Base-by-base conservation (phyloP, 2,888 invertebrate species). In the Cerceris rybyensis region DNA sequence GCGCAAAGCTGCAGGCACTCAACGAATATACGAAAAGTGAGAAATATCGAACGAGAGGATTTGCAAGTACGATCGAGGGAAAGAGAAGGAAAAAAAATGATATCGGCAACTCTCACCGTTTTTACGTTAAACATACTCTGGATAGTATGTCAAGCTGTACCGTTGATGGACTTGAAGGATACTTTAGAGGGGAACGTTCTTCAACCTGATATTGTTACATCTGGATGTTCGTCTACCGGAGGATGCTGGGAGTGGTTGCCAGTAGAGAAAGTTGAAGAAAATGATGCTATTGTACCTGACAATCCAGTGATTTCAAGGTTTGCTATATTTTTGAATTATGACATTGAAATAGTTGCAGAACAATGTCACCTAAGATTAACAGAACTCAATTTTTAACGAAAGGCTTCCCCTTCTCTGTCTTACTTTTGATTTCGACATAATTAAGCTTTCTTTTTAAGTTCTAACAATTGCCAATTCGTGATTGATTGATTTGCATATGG, bases 191-290 rank as follows among this genome's bases (percentile, higher is more conserved):
- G 58, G n/a, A 66, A 82, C 7, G 50, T 49, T n/a, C 46, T 82
- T 2, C 59, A 78, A 6, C 76, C 82, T 6, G 54, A 82, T 14
- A 70, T 88, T 14, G 77, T 86, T 11, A 55, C 85, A 14, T 78
- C 85, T 9, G 81, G 82, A 13, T 91, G 91, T 52, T 77, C 86
- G 6, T 58, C 84, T 0, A 85, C 75, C 5, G 87, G 81, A n/a
- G 78, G 73, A 42, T 90, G 90, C 72, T 89, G 88, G 88, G 84
- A 81, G 67, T 88, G 83, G 85, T 65, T 88, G 52, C 84, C 89
- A 6, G 55, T 83, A 43, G 70, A 83, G 39, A 60, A 80, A 14
- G 46, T 79, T 58, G 59, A 59, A 9, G 70, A 78, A 49, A 76
- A 71, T 28, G 64, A 65, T 8, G 57, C 78, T 13, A 54, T 78